These are phyloP conservation scores for Alviniconcha marisindica DNA, from an alignment of 1,140 invertebrate genomes.

Conservation along the genomic window DNA sequence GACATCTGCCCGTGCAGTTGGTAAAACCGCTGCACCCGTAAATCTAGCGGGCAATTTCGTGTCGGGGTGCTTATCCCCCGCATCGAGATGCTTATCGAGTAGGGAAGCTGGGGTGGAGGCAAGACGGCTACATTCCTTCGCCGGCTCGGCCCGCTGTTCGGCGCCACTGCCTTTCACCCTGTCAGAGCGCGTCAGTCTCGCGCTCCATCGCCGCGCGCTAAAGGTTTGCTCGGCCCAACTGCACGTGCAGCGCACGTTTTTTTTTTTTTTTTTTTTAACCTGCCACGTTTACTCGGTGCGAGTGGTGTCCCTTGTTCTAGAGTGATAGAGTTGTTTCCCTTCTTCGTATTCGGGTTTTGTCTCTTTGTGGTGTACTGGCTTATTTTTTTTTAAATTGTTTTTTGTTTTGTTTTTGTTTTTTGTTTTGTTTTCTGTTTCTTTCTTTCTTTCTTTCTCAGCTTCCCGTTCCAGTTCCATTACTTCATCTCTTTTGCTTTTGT, in stretches of 20 bases:
- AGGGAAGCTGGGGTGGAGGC: no score
- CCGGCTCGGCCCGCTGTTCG: neutral
- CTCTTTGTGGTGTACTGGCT: neutral
- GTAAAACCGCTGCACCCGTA: neutral
- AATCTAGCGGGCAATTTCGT: neutral
- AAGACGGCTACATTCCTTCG: neutral
- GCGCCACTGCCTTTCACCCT: neutral
- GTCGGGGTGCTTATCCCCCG: neutral
- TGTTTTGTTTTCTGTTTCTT: no score
- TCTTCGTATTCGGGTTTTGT: no score
- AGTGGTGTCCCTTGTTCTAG: no score
- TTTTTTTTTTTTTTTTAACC: no score
- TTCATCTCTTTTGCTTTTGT: no score
- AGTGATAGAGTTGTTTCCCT: no score
- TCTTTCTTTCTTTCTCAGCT: no score
- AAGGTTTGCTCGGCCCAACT: neutral
- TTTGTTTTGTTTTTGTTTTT: neutral
- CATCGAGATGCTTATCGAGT: neutral
- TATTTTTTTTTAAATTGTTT: slow-evolving; percentile 8
- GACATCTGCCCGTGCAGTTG: no score
- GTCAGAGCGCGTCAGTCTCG: slow-evolving; percentile 1
- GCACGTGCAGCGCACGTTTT: neutral
- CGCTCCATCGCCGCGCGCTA: neutral
- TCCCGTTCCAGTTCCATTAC: no score
- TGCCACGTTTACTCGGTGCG: no score